phyloP scores from a whole-genome alignment of 2,797 vertebrate genomes.

The Alexandromys oeconomus region DNA sequence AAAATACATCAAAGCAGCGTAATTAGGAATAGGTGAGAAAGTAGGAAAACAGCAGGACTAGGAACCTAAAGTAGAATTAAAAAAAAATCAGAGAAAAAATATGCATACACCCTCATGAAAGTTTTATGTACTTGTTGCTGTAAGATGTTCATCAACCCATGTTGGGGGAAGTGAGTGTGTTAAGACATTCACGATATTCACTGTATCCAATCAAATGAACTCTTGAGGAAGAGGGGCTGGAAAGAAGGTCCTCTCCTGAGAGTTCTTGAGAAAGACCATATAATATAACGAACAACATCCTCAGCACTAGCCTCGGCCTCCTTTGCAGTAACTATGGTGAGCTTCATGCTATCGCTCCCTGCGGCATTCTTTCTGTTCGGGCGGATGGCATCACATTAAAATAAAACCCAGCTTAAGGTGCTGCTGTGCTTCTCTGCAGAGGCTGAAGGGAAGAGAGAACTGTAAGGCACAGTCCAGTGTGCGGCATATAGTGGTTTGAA shows the following conservation, averaged over 20 bases:
- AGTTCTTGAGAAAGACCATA: not conserved
- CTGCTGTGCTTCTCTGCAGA: not conserved
- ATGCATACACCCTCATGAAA: constrained; percentile 21
- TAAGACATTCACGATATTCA: not conserved
- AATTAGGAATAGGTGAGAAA: constrained; percentile 78
- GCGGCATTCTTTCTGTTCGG: not conserved
- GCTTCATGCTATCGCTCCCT: not conserved
- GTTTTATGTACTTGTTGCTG: not conserved
- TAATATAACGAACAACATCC: constrained; percentile 3
- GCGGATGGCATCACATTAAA: not conserved
- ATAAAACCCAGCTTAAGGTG: constrained; percentile 32
- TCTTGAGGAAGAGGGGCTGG: not conserved
- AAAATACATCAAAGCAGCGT: constrained; percentile 75
- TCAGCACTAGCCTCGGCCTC: not conserved
- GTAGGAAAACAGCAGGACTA: constrained; percentile 64
- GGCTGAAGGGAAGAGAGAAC: not conserved
- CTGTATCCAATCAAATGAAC: constrained; percentile 29
- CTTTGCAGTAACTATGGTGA: not conserved
- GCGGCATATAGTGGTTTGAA: not conserved
- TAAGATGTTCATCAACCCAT: constrained; percentile 4
- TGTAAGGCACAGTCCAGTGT: not conserved
- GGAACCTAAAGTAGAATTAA: constrained; percentile 35
- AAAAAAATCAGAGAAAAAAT: constrained; percentile 44
- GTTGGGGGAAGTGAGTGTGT: not conserved
- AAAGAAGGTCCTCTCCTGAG: not conserved